Percentiles rank a stretch among this genome's conserved stretches.
Evolutionary conservation across 2,113 vertebrate species (phyloP).

Genomic region (Nyctibius bracteatus): DNA sequence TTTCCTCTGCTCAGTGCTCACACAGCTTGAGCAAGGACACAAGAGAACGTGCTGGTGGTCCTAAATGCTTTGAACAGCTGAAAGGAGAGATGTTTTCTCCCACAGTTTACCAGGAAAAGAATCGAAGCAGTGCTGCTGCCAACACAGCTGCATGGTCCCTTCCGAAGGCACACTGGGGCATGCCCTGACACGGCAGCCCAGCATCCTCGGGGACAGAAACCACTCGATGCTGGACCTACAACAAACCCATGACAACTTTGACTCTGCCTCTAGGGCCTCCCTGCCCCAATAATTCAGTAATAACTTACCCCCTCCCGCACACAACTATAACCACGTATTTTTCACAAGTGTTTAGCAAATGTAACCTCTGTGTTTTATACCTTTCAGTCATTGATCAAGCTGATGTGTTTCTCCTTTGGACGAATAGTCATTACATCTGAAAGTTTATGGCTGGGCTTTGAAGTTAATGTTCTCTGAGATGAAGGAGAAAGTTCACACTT

Average conservation of each 20-base stretch:
- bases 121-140: neutral
- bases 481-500: constrained; percentile 64
- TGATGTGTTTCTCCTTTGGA: constrained; percentile 41
- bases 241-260: too few relatives aligned
- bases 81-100: neutral
- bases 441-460: constrained; percentile 37
- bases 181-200: neutral
- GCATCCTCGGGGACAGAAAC: neutral
- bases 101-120: neutral
- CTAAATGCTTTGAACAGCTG: neutral
- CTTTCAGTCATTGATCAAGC: constrained; percentile 34
- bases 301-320: neutral
- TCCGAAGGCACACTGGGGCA: accelerated
- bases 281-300: neutral
- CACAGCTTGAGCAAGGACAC: neutral
- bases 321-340: neutral
- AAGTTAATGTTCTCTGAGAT: constrained; percentile 62
- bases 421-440: constrained; percentile 51
- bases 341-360: constrained; percentile 24
- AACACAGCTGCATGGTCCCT: neutral
- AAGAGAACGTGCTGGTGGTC: neutral
- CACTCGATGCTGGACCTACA: neutral
- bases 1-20: neutral
- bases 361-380: constrained; percentile 46
- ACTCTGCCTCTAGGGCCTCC: neutral